Evolutionary conservation across 1,140 invertebrate species (phyloP).

Genomic region (Charaxes varanes): DNA sequence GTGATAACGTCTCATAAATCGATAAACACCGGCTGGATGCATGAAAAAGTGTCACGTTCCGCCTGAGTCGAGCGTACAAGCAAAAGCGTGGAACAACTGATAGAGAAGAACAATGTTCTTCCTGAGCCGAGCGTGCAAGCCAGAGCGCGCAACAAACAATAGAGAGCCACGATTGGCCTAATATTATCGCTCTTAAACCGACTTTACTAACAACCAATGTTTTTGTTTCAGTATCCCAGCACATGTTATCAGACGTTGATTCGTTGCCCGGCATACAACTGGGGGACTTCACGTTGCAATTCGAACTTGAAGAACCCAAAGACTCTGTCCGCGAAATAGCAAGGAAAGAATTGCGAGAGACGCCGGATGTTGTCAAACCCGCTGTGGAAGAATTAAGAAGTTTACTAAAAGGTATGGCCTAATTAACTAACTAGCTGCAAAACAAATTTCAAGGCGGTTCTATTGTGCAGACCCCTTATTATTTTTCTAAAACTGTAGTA

Average conservation of each 20-base stretch:
- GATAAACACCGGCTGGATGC: too few species aligned
- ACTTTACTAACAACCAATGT: not conserved
- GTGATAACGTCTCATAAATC: too few species aligned
- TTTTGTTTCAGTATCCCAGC: constrained; percentile 73
- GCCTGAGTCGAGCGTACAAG: too few species aligned
- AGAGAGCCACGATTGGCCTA: too few species aligned
- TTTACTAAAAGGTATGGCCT: constrained; percentile 82
- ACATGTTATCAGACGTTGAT: constrained; percentile 81
- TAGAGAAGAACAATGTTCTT: not conserved
- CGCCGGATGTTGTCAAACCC: constrained; percentile 78
- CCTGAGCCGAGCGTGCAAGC: too few species aligned
- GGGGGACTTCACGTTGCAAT: constrained; percentile 79
- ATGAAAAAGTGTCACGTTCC: too few species aligned
- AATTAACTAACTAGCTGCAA: not conserved
- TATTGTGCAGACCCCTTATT: not conserved
- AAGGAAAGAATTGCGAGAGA: constrained; percentile 81
- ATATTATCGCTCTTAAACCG: not conserved
- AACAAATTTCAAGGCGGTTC: not conserved
- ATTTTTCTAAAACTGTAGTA: not conserved
- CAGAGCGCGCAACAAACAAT: too few species aligned
- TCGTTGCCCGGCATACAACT: constrained; percentile 79
- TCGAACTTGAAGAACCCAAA: constrained; percentile 79
- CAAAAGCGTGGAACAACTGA: too few species aligned
- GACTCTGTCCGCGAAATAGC: constrained; percentile 82
- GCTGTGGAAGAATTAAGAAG: constrained; percentile 78